Conservation (phyloP, 2,797 vertebrate genomes). For the Mus minutoides region DNA sequence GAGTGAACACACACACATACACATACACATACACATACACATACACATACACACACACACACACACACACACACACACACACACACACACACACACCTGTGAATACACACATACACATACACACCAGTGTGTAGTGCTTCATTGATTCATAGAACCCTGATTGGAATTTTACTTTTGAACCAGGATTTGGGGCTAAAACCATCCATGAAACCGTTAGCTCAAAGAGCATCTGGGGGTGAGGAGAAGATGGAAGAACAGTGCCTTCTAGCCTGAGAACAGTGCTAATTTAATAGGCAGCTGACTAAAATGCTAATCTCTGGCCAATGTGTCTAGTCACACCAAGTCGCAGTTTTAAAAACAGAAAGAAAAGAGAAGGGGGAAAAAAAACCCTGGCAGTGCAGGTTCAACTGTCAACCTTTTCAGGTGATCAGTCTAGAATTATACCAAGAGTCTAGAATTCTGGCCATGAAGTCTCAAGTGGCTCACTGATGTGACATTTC, state of each 20-base stretch:
- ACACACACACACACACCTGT: background rate
- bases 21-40: background rate
- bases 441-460: constrained; percentile 40
- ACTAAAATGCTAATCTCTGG: constrained; percentile 23
- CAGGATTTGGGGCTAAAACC: background rate
- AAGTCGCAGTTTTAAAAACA: constrained; percentile 47
- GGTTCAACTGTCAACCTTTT: background rate
- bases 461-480: constrained; percentile 34
- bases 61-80: background rate
- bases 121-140: background rate
- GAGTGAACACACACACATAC: background rate
- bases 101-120: too few species aligned
- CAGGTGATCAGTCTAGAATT: background rate
- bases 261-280: background rate
- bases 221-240: background rate
- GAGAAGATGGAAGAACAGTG: background rate
- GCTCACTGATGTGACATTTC: background rate
- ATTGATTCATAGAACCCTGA: background rate
- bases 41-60: background rate
- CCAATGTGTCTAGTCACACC: background rate
- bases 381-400: constrained; percentile 26
- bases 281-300: background rate
- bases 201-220: background rate
- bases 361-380: background rate
- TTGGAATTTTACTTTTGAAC: background rate